Evolutionary conservation across 2,113 vertebrate genomes (phyloP), one percentile per base, ranked within the genome.

Genomic region (Sapayoa aenigma): DNA sequence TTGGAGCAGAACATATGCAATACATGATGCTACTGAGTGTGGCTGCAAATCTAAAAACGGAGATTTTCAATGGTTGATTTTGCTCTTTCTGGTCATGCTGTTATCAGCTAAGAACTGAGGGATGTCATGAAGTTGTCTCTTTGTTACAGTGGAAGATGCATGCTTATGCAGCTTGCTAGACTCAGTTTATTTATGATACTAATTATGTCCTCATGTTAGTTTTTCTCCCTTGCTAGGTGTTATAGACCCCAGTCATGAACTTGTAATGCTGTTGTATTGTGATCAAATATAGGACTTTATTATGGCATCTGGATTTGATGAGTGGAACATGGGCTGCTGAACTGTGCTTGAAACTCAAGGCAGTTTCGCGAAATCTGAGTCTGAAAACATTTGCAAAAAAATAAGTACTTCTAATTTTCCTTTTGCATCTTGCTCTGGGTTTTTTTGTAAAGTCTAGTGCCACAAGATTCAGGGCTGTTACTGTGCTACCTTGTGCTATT

Each of bases 401-500:
- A 6, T 22, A 83, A 88, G 49, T 9, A 10, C 6, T 58, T 56
- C 2, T 15, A 27, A 19, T 68, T 88, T 72, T 73, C 31, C 5
- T 82, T 93, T 67, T 88, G 6, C 15, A 30, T 8, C 33, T 80
- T 86, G 28, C 6, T 52, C 14, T n/a, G 10, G 53, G 23, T 37
- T 62, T 73, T 83, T 21, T 50, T 41, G 14, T 12, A 25, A 83
- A 58, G 16, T 30, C 17, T 35, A 27, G 3, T 13, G 5, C 50
- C 67, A 9, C 24, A 69, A n/a, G 12, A 66, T 74, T 42, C 21
- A 87, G 13, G 3, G 6, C 31, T 77, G 7, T 55, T 77, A 41
- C 24, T 39, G 3, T 9, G 3, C 4, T 67, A 15, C 8, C 18
- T 72, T 2, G 0, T 0, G 0, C 63, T 58, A 63, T 8, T 84